A percentile compares a stretch with the other conserved stretches of the same genome.
phyloP scores from a whole-genome alignment of 2,888 invertebrate genomes.

The Iphiclides podalirius region DNA sequence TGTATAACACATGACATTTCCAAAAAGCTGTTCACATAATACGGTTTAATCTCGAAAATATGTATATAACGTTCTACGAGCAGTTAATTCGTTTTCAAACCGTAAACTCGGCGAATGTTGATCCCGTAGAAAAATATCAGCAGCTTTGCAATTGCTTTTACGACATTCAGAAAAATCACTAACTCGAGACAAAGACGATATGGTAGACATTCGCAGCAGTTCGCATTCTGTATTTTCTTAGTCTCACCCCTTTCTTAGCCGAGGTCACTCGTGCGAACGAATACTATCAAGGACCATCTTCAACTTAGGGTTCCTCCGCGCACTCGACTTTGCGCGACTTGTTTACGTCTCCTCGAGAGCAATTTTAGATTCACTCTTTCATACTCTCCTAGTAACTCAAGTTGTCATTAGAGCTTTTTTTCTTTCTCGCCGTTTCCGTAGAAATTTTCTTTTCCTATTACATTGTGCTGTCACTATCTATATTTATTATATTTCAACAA shows the following conservation, averaged over 20 bases:
- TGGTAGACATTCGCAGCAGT: constrained; percentile 4
- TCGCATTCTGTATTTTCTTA: constrained; percentile 30
- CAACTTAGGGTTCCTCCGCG: constrained; percentile 36
- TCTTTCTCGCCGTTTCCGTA: constrained; percentile 36
- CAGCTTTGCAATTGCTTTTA: no score
- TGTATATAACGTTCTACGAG: no score
- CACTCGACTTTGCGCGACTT: constrained; percentile 40
- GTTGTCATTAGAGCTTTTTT: constrained; percentile 23
- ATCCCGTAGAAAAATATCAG: no score
- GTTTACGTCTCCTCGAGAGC: constrained; percentile 24
- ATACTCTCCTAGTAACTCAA: constrained; percentile 24
- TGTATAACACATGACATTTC: no score
- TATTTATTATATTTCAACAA: no score
- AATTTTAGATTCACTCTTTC: constrained; percentile 24
- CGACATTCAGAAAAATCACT: constrained; percentile 2
- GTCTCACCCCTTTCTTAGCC: constrained; percentile 34
- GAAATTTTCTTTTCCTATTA: constrained; percentile 33
- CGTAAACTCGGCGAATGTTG: no score
- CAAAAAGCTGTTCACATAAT: no score
- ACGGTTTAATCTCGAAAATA: no score
- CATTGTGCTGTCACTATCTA: not conserved
- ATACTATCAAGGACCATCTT: constrained; percentile 44
- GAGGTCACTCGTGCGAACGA: constrained; percentile 41
- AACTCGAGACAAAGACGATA: constrained; percentile 8
- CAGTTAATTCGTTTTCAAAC: no score